Percentiles rank a stretch among this genome's conserved stretches.
These are phyloP conservation scores for Scylla paramamosain DNA, from an alignment of 1,140 invertebrate genomes.

Conservation along the genomic window DNA sequence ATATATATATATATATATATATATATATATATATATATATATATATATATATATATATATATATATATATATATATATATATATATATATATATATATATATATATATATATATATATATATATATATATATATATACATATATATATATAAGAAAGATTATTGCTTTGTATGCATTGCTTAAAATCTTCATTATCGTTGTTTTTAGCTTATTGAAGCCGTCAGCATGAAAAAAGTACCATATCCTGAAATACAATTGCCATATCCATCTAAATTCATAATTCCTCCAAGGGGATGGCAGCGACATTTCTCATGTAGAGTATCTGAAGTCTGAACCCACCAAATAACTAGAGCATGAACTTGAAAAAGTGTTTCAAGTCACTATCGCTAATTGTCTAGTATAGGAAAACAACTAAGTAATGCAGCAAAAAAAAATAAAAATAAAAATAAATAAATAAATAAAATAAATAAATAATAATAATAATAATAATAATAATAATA, in stretches of 20 bases:
- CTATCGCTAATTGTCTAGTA: no score
- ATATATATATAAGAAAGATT: neutral
- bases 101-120: slow-evolving; percentile 6
- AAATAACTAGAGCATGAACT: no score
- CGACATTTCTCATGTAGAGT: neutral
- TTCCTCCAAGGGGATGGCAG: neutral
- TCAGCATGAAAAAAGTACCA: neutral
- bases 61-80: neutral
- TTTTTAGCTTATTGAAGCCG: neutral
- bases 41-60: neutral
- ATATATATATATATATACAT: slow-evolving; percentile 32
- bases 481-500: no score
- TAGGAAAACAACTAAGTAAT: no score
- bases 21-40: neutral
- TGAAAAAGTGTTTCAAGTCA: no score
- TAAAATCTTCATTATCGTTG: no score
- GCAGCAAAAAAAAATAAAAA: no score
- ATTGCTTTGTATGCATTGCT: neutral
- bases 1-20: neutral
- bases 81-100: slow-evolving; percentile 33
- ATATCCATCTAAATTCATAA: neutral
- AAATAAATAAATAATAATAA: no score
- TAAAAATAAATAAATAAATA: no score
- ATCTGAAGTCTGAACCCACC: no score
- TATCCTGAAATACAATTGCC: no score